Base-by-base conservation (phyloP, 2,797 vertebrate genomes). In the Cuculus canorus region DNA sequence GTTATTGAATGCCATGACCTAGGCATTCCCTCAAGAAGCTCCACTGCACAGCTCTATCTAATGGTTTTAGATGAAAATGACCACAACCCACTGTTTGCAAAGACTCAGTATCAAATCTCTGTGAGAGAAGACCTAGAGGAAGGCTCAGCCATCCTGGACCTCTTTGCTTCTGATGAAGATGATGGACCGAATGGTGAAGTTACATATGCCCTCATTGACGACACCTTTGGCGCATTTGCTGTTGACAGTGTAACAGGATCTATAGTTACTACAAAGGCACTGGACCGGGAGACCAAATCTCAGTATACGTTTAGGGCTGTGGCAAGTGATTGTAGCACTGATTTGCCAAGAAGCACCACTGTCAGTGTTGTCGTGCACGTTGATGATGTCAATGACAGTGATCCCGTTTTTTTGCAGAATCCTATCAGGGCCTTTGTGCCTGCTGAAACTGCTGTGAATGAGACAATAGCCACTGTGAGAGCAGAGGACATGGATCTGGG, bases 41-140 rank as follows among this genome's bases (percentile, higher is more conserved):
- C 99, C 57, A 96, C 96, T 72, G 95, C 97, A 50, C 97, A 98
- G 53, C 80, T 99, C 70, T 96, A 90, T 48, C 72, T 99, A 70
- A 95, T 90, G 11, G 98, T 99, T 79, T 95, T 99, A 96, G 99
- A 99, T 73, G 98, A 98, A 97, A 99, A 99, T 16, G 99, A 99
- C 90, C 98, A 99, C 95, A 97, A 88, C 73, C 99, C 99, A 0
- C 84, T 97, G 22, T 99, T 99, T 92, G 86, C 91, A 70, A 94
- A 72, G 25, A 98, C 96, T 60, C 98, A 88, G 57, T 99, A 99
- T 96, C 98, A 97, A 21, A 92, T 97, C 84, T 98, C 98, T 1
- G 75, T 99, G 87, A 98, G 97, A 48, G 99, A 99, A 97, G 98
- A 98, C 16, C 82, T 98, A 11, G 91, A 95, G 4, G 94, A 98